Conservation (phyloP, 2,888 invertebrate species). For the Troglohyphantes excavatus region DNA sequence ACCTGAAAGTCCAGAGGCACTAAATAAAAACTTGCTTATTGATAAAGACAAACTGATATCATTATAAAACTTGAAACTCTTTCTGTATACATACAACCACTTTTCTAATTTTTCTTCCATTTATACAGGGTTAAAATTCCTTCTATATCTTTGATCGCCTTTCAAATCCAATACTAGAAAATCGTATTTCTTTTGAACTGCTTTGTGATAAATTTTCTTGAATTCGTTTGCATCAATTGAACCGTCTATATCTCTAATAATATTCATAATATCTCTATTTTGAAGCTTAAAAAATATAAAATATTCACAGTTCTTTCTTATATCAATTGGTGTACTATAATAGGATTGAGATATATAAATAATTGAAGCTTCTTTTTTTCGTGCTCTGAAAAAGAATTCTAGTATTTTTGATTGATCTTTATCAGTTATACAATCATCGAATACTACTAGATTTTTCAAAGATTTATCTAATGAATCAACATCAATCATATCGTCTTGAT, state of each 20-base stretch:
- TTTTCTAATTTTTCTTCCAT: constrained; percentile 43
- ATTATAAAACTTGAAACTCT: constrained; percentile 1
- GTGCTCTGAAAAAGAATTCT: neutral
- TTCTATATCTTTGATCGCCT: constrained; percentile 16
- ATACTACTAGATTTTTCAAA: neutral
- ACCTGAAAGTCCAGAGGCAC: constrained; percentile 32
- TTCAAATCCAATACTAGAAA: constrained; percentile 38
- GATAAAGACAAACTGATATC: constrained; percentile 24
- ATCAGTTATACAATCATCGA: constrained; percentile 6
- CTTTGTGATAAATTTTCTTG: constrained; percentile 1
- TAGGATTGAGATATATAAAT: neutral
- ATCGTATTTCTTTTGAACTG: neutral
- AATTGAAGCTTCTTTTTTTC: neutral
- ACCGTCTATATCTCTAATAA: constrained; percentile 32
- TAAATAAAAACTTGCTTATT: constrained; percentile 24
- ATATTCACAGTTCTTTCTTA: constrained; percentile 36
- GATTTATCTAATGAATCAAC: constrained; percentile 17
- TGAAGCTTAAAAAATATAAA: constrained; percentile 42
- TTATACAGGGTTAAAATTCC: constrained; percentile 10
- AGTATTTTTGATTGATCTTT: neutral
- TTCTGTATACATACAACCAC: constrained; percentile 27
- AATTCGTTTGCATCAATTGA: constrained; percentile 7
- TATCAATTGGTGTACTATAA: neutral
- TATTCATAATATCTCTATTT: constrained; percentile 13
- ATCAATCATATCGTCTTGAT: neutral